Base-by-base conservation (phyloP, 92 coral and sea anemone species). In the Porites cylindrica region DNA sequence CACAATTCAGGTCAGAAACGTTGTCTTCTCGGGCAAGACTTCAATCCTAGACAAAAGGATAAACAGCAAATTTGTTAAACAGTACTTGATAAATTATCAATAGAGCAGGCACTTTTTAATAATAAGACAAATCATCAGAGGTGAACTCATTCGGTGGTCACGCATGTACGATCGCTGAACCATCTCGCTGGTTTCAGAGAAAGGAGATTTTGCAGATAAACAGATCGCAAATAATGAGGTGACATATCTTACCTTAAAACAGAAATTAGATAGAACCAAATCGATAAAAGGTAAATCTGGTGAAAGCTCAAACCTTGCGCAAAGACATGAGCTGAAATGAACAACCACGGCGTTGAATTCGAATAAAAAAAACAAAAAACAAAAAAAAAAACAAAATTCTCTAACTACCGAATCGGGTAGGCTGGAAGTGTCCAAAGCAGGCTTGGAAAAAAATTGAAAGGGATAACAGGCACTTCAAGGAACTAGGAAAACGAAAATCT, bases 301-400 rank as follows among this genome's bases (percentile, higher is more conserved):
- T 58, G 58, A 82, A 82, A 43, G 59, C 51, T 70, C 69, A 54
- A 69, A 66, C 18, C 82, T 67, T 68, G 26, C 75, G 65, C 76
- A 68, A 66, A 53, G 23, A 73, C 66, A 80, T 51, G 13, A 51
- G 63, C 4, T 51, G 75, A 58, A 81, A 69, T 52, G 61, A 50
- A 52, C 85, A 78, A 60, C 32, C 53, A 52, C 68, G 43, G 52
- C 38, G 7, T 38, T 38, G 47, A 38, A 38, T 38, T 38, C 47
- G 47, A 38, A 38, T 38, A 38, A 0, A 23, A 23, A 38, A 6
- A 38, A 38, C n/a, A n/a, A n/a, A n/a, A n/a, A n/a, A n/a, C n/a
- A n/a, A 38, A 0, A 23, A 23, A 38, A 6, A 38, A 38, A 3
- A 38, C 47, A 38, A 38, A 38, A 38, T 38, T 38, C 47, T 38